Percentiles rank a stretch among this genome's conserved stretches.
phyloP scores from a whole-genome alignment of 2,113 vertebrate genomes.

The Mormyrus iriodes region DNA sequence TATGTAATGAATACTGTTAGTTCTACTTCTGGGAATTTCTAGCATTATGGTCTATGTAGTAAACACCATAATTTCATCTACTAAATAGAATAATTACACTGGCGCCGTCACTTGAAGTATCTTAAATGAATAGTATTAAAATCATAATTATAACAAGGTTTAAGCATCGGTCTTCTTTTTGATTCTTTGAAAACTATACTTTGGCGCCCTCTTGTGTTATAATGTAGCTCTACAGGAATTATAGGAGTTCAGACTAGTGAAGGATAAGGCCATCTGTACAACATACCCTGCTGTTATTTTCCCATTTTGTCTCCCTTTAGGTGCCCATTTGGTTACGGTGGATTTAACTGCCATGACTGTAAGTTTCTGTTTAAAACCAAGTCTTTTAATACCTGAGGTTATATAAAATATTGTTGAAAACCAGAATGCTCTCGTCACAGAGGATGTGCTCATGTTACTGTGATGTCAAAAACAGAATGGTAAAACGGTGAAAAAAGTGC shows the following conservation, averaged over 20 bases:
- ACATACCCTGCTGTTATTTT: background rate
- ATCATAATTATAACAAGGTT: background rate
- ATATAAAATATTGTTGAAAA: background rate
- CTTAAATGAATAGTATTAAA: background rate
- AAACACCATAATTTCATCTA: background rate
- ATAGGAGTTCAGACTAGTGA: background rate
- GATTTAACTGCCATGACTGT: conserved; percentile 67
- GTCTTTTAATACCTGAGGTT: background rate
- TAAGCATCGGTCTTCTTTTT: background rate
- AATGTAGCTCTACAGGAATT: background rate
- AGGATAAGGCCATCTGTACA: background rate
- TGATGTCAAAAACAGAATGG: background rate
- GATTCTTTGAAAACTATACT: background rate
- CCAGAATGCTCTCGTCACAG: background rate
- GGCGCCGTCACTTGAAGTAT: background rate
- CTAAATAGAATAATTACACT: background rate
- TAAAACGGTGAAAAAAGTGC: background rate
- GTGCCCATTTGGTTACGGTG: conserved; percentile 58
- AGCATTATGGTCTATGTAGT: background rate
- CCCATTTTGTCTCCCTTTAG: conserved; percentile 38
- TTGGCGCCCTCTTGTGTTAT: background rate
- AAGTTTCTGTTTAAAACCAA: conserved; percentile 35
- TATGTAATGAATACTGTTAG: background rate
- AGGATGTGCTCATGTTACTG: background rate
- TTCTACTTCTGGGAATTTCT: no score